Evolutionary conservation across 2,113 vertebrate genomes (phyloP).

Genomic region (Hippolais icterina): DNA sequence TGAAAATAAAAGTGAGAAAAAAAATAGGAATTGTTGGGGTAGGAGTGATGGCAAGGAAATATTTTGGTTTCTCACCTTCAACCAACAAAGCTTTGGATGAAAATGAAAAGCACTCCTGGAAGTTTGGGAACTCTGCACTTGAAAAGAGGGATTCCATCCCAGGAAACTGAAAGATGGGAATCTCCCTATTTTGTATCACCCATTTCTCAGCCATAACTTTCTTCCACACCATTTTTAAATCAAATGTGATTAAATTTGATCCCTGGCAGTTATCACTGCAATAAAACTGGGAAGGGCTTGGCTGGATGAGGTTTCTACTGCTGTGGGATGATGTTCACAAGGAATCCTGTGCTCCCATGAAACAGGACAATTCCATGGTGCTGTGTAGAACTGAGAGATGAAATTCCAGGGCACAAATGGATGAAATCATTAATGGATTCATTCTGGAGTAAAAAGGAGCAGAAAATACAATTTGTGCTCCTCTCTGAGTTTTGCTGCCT

Average conservation of each 20-base stretch:
- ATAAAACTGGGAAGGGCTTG: rapidly evolving
- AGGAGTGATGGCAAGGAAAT: background rate
- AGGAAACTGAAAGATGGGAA: background rate
- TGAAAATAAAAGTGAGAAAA: background rate
- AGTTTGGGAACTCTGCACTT: background rate
- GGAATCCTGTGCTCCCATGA: background rate
- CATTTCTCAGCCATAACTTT: background rate
- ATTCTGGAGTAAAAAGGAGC: background rate
- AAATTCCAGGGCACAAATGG: background rate
- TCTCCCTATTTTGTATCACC: background rate
- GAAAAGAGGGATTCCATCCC: background rate
- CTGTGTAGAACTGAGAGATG: background rate
- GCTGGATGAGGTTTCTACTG: background rate
- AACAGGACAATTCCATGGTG: background rate
- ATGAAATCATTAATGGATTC: background rate
- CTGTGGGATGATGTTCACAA: background rate
- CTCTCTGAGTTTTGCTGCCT: background rate
- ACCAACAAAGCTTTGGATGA: background rate
- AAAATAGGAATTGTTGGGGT: background rate
- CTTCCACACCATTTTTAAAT: background rate
- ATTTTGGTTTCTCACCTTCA: background rate
- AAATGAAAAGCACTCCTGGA: background rate
- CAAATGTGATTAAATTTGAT: background rate
- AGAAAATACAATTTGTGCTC: background rate
- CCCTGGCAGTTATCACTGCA: background rate